A percentile compares a stretch with the other conserved stretches of the same genome.
Evolutionary conservation across 2,797 vertebrate genomes (phyloP).

Genomic region (Cephalopachus bancanus): DNA sequence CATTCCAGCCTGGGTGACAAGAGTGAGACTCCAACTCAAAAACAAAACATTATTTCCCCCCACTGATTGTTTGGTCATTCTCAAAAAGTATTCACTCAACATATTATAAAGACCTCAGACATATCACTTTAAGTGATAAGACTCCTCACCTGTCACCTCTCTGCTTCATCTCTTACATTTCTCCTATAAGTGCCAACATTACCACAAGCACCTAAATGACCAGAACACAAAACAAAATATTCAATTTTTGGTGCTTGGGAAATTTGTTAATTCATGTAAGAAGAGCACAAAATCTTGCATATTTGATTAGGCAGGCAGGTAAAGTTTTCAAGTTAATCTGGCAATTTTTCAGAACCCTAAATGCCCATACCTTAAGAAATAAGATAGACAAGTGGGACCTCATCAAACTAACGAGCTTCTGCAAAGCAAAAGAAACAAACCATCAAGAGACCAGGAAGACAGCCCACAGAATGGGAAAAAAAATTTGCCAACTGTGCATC

Average conservation of each 20-base stretch:
- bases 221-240: neutral
- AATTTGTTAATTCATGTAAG: constrained; percentile 4
- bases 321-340: constrained; percentile 26
- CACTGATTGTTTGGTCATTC: neutral
- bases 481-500: too few species aligned
- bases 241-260: neutral
- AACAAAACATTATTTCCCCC: neutral
- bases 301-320: neutral
- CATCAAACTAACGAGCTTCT: too few species aligned
- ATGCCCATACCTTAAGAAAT: too few species aligned
- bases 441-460: too few species aligned
- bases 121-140: constrained; percentile 7
- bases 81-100: neutral
- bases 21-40: too few species aligned
- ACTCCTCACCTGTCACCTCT: neutral
- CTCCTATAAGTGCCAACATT: neutral
- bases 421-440: too few species aligned
- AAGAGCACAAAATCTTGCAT: neutral
- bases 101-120: neutral
- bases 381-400: too few species aligned
- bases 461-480: too few species aligned
- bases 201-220: neutral
- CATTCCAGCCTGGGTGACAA: too few species aligned
- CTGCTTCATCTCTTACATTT: neutral
- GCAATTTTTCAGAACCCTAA: neutral